Evolutionary conservation across 1,140 invertebrate species (phyloP).

Genomic region (Odontomachus brunneus): DNA sequence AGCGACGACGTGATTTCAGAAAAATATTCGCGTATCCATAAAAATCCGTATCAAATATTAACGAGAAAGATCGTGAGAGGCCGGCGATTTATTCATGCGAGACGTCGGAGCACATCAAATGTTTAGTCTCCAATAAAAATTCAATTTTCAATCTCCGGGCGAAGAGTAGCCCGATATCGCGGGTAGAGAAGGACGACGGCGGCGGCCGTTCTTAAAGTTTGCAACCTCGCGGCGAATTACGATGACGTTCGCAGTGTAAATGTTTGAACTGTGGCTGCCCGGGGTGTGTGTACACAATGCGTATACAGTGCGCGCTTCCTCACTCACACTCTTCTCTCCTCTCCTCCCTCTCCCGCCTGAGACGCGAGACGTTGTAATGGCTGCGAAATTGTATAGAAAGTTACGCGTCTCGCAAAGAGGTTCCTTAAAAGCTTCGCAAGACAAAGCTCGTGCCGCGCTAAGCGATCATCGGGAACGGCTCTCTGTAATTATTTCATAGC

Average conservation of each 20-base stretch:
- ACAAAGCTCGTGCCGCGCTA: conserved; percentile 14
- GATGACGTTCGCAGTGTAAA: conserved; percentile 49
- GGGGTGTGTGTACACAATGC: not conserved
- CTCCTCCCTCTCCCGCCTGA: not conserved
- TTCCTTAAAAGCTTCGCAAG: conserved; percentile 45
- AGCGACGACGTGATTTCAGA: conserved; percentile 6
- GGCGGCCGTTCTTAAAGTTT: conserved; percentile 36
- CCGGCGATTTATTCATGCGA: conserved; percentile 41
- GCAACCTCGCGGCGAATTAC: conserved; percentile 34
- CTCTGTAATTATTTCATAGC: conserved; percentile 13
- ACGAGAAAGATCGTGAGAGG: not conserved
- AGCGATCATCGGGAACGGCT: not conserved
- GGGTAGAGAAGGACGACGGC: not conserved
- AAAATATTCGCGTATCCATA: conserved; percentile 35
- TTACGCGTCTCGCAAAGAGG: conserved; percentile 17
- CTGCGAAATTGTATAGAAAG: conserved; percentile 47
- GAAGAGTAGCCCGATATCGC: not conserved
- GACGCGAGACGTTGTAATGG: conserved; percentile 44
- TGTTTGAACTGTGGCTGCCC: conserved; percentile 31
- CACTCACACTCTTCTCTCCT: too few relatives aligned
- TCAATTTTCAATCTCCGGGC: conserved; percentile 43
- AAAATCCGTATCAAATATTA: conserved; percentile 33
- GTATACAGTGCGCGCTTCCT: not conserved
- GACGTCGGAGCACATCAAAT: conserved; percentile 33
- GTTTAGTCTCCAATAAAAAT: conserved; percentile 46